These are phyloP conservation scores for Tautogolabrus adspersus DNA, from an alignment of 2,113 vertebrate genomes.

Conservation along the genomic window DNA sequence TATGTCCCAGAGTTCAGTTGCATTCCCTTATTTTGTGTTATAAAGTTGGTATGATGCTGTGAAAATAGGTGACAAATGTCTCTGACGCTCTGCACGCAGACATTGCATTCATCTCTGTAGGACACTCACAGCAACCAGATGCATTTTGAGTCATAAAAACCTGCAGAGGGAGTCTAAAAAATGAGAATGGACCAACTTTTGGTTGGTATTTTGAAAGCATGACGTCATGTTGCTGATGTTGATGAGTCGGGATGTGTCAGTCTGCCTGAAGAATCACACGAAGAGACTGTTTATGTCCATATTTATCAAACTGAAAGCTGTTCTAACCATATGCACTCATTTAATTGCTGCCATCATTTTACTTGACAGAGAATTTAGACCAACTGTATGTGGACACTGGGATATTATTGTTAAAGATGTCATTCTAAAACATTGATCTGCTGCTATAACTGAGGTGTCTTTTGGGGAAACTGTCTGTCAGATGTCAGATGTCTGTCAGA, in stretches of 20 bases:
- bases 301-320: not conserved
- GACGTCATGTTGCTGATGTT: not conserved
- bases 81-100: slow-evolving; percentile 32
- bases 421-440: too few species aligned
- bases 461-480: too few species aligned
- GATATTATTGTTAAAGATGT: too few species aligned
- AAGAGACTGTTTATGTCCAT: not conserved
- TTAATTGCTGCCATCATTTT: not conserved
- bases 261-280: not conserved
- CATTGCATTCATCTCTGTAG: slow-evolving; percentile 15
- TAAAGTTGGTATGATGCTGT: slow-evolving; percentile 33
- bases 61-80: slow-evolving; percentile 42
- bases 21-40: slow-evolving; percentile 28
- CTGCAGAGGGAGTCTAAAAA: not conserved
- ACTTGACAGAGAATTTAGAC: not conserved
- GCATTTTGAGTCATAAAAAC: slow-evolving; percentile 21
- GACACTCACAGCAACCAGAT: slow-evolving; percentile 11
- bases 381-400: not conserved
- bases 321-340: too few species aligned
- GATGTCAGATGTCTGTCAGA: too few species aligned
- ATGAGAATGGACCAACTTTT: not conserved
- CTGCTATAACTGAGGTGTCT: too few species aligned
- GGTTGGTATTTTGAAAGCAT: not conserved
- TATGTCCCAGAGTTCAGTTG: slow-evolving; percentile 31
- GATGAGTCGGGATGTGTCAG: not conserved